A percentile compares a stretch with the other conserved stretches of the same genome.
Conservation (phyloP, 2,113 vertebrate genomes). For the Tonatia bakeri region DNA sequence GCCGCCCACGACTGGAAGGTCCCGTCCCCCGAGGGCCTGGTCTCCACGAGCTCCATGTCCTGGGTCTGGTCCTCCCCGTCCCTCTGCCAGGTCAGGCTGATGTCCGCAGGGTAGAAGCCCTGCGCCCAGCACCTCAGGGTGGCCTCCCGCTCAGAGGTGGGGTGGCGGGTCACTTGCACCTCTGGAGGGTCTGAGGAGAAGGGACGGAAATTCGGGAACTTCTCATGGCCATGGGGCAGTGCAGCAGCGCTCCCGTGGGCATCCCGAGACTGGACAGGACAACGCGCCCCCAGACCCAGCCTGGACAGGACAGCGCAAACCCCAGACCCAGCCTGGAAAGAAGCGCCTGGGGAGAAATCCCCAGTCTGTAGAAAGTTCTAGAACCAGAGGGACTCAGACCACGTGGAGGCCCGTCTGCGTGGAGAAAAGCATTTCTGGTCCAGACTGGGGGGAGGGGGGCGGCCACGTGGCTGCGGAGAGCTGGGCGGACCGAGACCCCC, state of each 20-base stretch:
- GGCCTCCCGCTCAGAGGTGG: rapidly evolving
- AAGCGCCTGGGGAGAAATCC: neutral
- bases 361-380: neutral
- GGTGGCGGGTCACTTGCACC: neutral
- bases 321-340: neutral
- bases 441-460: neutral
- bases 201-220: neutral
- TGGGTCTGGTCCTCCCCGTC: neutral
- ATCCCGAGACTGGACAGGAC: neutral
- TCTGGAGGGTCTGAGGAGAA: neutral
- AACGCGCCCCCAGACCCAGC: rapidly evolving
- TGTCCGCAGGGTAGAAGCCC: conserved; percentile 27
- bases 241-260: neutral
- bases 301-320: neutral
- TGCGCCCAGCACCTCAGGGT: neutral
- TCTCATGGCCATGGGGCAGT: neutral
- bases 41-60: neutral
- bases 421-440: neutral
- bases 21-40: neutral
- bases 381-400: neutral
- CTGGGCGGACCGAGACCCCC: too few species aligned
- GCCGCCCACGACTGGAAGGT: neutral
- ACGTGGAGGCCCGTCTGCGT: neutral
- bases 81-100: neutral
- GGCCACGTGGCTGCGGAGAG: too few species aligned